Conservation (phyloP, 2,888 invertebrate genomes). For the Cabera pusaria region DNA sequence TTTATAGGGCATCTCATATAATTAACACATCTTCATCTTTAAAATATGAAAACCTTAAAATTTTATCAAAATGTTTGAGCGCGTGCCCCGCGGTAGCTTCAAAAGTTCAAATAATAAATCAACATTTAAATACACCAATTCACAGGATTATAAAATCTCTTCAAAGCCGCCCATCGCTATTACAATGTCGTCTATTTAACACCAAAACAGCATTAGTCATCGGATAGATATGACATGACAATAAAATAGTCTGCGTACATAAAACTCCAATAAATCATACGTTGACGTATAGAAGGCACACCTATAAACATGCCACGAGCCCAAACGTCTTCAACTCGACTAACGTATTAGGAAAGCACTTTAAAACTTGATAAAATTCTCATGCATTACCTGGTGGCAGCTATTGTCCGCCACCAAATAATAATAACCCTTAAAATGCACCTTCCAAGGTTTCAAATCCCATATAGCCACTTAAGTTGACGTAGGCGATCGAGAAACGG, state of each 20-base stretch:
- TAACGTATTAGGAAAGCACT: constrained; percentile 35
- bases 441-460: constrained; percentile 27
- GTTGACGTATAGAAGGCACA: constrained; percentile 40
- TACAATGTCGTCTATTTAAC: constrained; percentile 25
- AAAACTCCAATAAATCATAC: constrained; percentile 39
- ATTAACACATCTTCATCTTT: no score
- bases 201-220: constrained; percentile 37
- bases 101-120: constrained; percentile 27
- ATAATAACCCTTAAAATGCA: constrained; percentile 29
- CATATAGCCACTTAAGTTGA: constrained; percentile 13
- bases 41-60: no score
- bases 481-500: constrained; percentile 31
- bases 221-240: constrained; percentile 31
- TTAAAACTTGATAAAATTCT: constrained; percentile 38
- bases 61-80: no score
- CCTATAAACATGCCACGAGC: constrained; percentile 34
- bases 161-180: constrained; percentile 21
- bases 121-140: constrained; percentile 26
- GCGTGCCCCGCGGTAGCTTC: constrained; percentile 24
- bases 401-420: constrained; percentile 21
- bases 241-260: constrained; percentile 34
- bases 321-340: constrained; percentile 20
- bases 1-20: no score
- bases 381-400: constrained; percentile 34
- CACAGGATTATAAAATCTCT: constrained; percentile 24